Base-by-base conservation (phyloP, 1,140 invertebrate species). In the Aphelinus certus region DNA sequence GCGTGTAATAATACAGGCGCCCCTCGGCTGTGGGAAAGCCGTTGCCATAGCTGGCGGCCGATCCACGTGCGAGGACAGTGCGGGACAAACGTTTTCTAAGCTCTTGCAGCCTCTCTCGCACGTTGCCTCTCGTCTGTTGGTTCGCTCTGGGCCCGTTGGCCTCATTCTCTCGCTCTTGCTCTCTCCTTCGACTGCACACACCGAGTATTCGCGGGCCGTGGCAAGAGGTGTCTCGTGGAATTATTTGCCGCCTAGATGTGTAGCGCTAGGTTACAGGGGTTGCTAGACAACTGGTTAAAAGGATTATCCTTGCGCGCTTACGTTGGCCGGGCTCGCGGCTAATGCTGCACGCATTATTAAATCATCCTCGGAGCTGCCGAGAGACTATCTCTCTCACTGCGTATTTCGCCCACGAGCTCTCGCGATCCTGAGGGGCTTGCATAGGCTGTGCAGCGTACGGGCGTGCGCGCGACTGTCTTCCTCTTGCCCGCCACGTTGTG, bases 261-360 rank as follows among this genome's bases (percentile, higher is more conserved):
- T 26, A 26, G 26, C 26, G 73, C 77, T 76, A 76, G 81, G 81
- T 83, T 84, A 83, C 83, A 84, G 82, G 83, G 83, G 82, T 83
- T 83, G 79, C 82, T 74, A 85, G 83, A 85, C 83, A 84, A 84
- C 83, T 85, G 81, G 83, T 84, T 85, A 84, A 85, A 85, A 80
- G 83, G 83, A 85, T 85, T 85, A 85, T 84, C 81, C 82, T 79
- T 78, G 81, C 26, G 26, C 26, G 26, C 82, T 84, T 82, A 83
- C 79, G 78, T 80, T 80, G 76, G 78, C 76, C 77, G 58, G 76
- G 69, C 73, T 78, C 65, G 26, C 26, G 62, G 77, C 80, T 84
- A 83, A 85, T 85, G 83, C 83, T 79, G 79, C 76, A 68, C 81
- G 80, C 79, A 83, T 84, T 85, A 85, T 85, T 85, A 84, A 85